A percentile compares a stretch with the other conserved stretches of the same genome.
These are phyloP conservation scores for Scaptomyza hsui DNA, from an alignment of 1,140 invertebrate species.

Conservation along the genomic window DNA sequence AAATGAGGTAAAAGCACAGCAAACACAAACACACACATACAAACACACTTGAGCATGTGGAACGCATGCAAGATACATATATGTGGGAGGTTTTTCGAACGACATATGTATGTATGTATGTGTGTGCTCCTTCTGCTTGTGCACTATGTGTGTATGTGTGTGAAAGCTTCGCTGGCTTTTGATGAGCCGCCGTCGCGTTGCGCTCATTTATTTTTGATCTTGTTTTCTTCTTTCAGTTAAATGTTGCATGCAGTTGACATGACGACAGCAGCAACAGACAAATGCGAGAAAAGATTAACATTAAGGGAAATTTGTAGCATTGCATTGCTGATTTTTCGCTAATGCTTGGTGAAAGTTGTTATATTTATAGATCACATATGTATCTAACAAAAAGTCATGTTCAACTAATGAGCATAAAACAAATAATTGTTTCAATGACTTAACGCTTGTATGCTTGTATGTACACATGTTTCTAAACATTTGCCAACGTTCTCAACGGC, in stretches of 20 bases:
- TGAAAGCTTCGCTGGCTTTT: constrained; percentile 55
- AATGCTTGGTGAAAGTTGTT: constrained; percentile 39
- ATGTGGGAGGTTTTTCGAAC: constrained; percentile 45
- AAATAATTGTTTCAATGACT: constrained; percentile 16
- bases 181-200: constrained; percentile 4
- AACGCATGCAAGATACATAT: constrained; percentile 49
- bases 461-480: background rate
- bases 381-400: constrained; percentile 9
- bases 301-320: constrained; percentile 30
- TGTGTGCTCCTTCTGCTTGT: background rate
- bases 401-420: constrained; percentile 20
- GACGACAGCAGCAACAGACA: constrained; percentile 48
- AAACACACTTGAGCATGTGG: constrained; percentile 37
- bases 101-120: constrained; percentile 9
- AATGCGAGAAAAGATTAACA: constrained; percentile 52
- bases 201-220: constrained; percentile 52
- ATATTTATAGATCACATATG: constrained; percentile 31
- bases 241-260: constrained; percentile 79
- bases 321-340: constrained; percentile 21
- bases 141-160: constrained; percentile 14
- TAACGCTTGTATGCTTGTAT: background rate
- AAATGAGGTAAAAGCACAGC: constrained; percentile 52
- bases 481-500: constrained; percentile 20
- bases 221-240: constrained; percentile 42
- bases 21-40: constrained; percentile 11